Conservation (phyloP, 2,888 invertebrate genomes). For the Luperina nickerlii region DNA sequence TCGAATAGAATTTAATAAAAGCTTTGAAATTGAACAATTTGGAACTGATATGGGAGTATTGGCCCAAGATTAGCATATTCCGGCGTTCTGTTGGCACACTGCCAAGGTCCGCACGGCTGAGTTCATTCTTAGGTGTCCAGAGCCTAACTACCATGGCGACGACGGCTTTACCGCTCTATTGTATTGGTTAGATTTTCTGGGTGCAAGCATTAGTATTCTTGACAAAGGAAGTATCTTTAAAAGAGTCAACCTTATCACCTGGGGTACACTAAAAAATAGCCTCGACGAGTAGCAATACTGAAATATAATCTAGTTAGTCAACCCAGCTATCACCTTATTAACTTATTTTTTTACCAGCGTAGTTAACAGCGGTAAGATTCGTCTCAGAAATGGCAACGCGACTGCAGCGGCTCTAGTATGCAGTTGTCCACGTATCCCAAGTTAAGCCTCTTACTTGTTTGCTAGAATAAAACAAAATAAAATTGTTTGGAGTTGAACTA, state of each 20-base stretch:
- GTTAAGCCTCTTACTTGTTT: not conserved
- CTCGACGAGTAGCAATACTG: not conserved
- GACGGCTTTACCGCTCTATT: not conserved
- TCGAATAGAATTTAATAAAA: slow-evolving; percentile 25
- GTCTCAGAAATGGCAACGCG: not conserved
- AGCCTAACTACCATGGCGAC: not conserved
- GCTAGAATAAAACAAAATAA: too few species aligned
- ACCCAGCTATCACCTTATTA: not conserved
- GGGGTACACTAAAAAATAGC: not conserved
- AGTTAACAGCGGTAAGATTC: not conserved
- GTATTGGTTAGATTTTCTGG: not conserved
- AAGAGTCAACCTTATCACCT: not conserved
- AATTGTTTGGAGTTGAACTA: not conserved
- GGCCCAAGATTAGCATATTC: slow-evolving; percentile 35
- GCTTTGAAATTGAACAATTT: slow-evolving; percentile 26
- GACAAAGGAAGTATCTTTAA: not conserved
- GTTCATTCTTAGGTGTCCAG: slow-evolving; percentile 21
- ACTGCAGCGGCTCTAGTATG: not conserved
- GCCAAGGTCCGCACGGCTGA: slow-evolving; percentile 24
- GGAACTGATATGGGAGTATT: slow-evolving; percentile 29
- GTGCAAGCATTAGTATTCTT: not conserved
- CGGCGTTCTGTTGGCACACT: slow-evolving; percentile 17
- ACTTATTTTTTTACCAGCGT: too few species aligned
- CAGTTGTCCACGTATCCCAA: not conserved
- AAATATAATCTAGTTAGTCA: not conserved